A percentile compares a stretch with the other conserved stretches of the same genome.
Conservation (phyloP, 2,888 invertebrate species). For the Rhaphigaster nebulosa region DNA sequence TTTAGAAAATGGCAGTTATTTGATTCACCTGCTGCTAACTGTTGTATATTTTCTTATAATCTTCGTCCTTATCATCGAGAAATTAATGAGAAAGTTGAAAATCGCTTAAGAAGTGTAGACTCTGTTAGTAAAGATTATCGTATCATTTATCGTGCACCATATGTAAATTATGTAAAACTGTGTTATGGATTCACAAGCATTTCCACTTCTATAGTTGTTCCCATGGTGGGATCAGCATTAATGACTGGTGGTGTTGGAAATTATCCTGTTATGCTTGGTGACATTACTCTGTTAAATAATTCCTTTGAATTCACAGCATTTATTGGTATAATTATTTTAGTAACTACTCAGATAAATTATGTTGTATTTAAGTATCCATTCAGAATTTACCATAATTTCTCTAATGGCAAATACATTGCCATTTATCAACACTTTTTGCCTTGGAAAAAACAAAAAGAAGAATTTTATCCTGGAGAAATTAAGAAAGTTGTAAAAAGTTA, state of each 20-base stretch:
- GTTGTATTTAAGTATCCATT: constrained; percentile 48
- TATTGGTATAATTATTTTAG: background rate
- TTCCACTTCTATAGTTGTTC: background rate
- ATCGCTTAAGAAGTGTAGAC: constrained; percentile 31
- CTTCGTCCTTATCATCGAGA: background rate
- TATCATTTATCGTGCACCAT: constrained; percentile 51
- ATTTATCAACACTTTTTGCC: constrained; percentile 46
- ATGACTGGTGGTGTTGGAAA: background rate
- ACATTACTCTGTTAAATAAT: background rate
- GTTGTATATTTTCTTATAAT: no score
- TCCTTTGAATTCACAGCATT: background rate
- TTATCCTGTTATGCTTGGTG: constrained; percentile 9
- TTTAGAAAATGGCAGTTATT: background rate
- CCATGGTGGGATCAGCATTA: background rate
- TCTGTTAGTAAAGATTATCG: background rate
- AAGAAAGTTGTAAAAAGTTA: background rate
- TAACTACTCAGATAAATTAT: background rate
- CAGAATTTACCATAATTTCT: constrained; percentile 2
- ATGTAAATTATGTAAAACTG: background rate
- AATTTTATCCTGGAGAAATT: constrained; percentile 40
- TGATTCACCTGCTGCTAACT: background rate
- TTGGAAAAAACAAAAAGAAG: constrained; percentile 46
- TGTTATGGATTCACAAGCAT: constrained; percentile 24
- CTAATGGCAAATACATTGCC: constrained; percentile 26
- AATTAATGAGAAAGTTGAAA: background rate